Percentiles rank a stretch among this genome's conserved stretches.
These are phyloP conservation scores for Apostichopus leukothele DNA, from an alignment of 53 echinoderm and acorn worm species.

Conservation along the genomic window DNA sequence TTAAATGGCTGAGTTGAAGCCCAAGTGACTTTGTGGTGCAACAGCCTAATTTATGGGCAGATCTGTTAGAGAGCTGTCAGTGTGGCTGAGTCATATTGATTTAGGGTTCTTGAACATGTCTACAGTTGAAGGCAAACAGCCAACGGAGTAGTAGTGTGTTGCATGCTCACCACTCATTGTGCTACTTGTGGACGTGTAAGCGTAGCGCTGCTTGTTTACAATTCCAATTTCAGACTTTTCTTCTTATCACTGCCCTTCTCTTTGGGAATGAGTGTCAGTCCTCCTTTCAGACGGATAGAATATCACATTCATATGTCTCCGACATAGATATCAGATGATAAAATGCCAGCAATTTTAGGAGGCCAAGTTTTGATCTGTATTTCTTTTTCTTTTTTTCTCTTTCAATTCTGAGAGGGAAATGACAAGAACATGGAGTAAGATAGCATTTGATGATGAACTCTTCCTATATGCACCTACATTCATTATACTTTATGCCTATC, in stretches of 20 bases:
- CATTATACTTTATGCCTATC: too few relatives aligned
- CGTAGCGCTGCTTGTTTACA: background rate
- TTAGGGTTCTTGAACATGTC: slow-evolving; percentile 40
- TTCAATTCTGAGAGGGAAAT: too few relatives aligned
- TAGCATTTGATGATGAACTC: too few relatives aligned
- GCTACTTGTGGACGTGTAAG: background rate
- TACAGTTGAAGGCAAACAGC: background rate
- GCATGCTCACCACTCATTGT: background rate
- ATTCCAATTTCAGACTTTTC: background rate
- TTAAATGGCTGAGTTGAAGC: slow-evolving; percentile 1
- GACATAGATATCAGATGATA: too few relatives aligned
- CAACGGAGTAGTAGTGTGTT: too few relatives aligned
- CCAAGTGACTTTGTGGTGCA: slow-evolving; percentile 8
- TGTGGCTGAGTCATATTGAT: slow-evolving; percentile 11
- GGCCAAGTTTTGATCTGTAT: too few relatives aligned
- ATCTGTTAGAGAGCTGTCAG: slow-evolving; percentile 15
- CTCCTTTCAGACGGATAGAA: background rate
- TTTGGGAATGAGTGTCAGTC: background rate
- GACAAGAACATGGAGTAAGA: too few relatives aligned
- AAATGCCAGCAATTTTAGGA: too few relatives aligned
- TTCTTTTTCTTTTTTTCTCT: too few relatives aligned
- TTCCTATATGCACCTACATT: too few relatives aligned
- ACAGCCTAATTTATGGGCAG: slow-evolving; percentile 26
- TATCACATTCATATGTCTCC: background rate
- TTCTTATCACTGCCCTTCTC: background rate